Conservation (phyloP, 2,797 vertebrate species). For the Galago senegalensis region DNA sequence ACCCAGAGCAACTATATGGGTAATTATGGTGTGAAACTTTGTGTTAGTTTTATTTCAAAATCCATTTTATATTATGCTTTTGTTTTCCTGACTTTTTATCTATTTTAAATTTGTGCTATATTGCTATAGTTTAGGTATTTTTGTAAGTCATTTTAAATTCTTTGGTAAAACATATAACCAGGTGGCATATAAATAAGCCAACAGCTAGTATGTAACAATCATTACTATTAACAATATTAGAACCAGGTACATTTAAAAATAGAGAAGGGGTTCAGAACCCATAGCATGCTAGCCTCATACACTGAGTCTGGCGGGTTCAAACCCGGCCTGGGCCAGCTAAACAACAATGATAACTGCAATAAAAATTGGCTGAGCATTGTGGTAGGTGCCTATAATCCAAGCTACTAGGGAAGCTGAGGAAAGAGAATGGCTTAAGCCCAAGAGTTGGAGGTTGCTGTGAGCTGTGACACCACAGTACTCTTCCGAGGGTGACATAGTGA, state of each 20-base stretch:
- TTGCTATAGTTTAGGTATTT: not conserved
- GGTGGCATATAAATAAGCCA: constrained; percentile 25
- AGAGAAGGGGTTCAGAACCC: not conserved
- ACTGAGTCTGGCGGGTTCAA: too few species aligned
- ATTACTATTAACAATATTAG: not conserved
- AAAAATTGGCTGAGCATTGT: too few species aligned
- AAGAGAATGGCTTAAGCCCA: too few species aligned
- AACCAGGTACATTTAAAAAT: not conserved
- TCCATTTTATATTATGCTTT: not conserved
- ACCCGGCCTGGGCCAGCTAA: too few species aligned
- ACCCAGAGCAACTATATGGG: not conserved
- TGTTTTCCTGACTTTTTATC: not conserved
- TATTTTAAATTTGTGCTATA: constrained; percentile 21
- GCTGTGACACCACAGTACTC: too few species aligned
- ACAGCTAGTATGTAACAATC: not conserved
- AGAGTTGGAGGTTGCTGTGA: too few species aligned
- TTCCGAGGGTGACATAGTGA: too few species aligned
- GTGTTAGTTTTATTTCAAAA: not conserved
- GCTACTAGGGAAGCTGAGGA: too few species aligned
- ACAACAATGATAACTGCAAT: too few species aligned
- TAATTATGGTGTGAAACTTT: not conserved
- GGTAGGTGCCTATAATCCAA: too few species aligned
- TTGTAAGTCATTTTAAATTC: not conserved
- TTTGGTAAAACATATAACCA: constrained; percentile 29
- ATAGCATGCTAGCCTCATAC: too few species aligned